Base-by-base conservation (phyloP, 2,888 invertebrate genomes). In the Lamellibrachia satsuma region DNA sequence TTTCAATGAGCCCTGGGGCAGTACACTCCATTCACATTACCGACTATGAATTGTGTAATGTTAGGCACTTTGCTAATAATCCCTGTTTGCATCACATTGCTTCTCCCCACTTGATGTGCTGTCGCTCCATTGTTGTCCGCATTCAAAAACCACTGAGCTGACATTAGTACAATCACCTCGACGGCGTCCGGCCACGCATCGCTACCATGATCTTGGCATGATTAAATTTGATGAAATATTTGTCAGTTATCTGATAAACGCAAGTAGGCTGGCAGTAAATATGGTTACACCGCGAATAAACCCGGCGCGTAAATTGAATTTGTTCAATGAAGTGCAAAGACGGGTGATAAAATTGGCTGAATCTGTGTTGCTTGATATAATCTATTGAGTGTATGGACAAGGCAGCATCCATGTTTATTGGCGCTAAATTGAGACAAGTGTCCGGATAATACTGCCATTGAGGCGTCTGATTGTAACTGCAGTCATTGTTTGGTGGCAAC, bases 151-250 rank as follows among this genome's bases (percentile, higher is more conserved):
- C 75, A 75, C 75, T 75, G 75, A 75, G 75, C n/a, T n/a, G 15
- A 22, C 75, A 75, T 75, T 75, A 75, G 75, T 75, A 15, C 75
- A 75, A 75, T 75, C 75, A 75, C 75, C 75, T 75, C 75, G 75
- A 0, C 22, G 75, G n/a, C 22, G n/a, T 15, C 6, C 22, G 6
- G 75, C 22, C 75, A 22, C 6, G 75, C 55, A 3, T 9, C 55
- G 9, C 55, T 55, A 55, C 15, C 75, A 22, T 75, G 75, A 75
- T 75, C 75, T 75, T n/a, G 2, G 92, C 91, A n/a, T 52, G 57
- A 92, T 92, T 92, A 91, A 91, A 90, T 57, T 57, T 93, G 92
- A 93, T 93, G 92, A 91, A 60, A 93, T 93, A 92, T 52, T 90
- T 52, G 90, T 60, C 39, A 52, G 51, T 90, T 92, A 93, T 93